Percentiles rank a stretch among this genome's conserved stretches.
Conservation (phyloP, 2,113 vertebrate genomes). For the Dicentrarchus labrax region DNA sequence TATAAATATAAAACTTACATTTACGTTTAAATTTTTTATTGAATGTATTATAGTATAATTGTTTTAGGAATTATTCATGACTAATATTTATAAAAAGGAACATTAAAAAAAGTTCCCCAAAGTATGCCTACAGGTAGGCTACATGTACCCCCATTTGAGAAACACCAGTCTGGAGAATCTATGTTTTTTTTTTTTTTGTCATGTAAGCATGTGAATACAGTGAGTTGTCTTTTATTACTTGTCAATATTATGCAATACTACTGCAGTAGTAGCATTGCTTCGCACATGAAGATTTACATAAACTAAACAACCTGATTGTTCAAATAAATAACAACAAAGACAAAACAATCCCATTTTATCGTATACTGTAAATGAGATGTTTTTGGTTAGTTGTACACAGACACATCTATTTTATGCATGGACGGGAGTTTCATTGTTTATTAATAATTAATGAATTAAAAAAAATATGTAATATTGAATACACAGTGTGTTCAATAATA, state of each 20-base stretch:
- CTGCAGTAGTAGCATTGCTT: neutral
- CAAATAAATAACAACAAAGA: neutral
- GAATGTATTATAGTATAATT: no score
- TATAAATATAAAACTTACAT: no score
- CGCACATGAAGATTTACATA: neutral
- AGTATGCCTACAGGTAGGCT: no score
- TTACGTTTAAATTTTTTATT: no score
- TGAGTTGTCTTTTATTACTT: neutral
- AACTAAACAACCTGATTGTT: neutral
- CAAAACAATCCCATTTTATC: neutral
- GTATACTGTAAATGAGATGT: neutral
- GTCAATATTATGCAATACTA: neutral
- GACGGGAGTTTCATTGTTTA: neutral
- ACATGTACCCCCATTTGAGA: no score
- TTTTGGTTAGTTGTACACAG: neutral
- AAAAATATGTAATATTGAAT: neutral
- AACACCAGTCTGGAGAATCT: no score
- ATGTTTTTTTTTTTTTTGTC: neutral
- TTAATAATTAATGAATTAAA: neutral
- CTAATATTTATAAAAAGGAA: no score
- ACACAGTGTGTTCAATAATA: no score
- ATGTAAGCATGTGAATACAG: neutral
- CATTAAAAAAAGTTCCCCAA: no score
- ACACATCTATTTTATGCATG: neutral
- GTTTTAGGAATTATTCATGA: no score